Conservation (phyloP, 1,140 invertebrate species). For the Drosophila subobscura region DNA sequence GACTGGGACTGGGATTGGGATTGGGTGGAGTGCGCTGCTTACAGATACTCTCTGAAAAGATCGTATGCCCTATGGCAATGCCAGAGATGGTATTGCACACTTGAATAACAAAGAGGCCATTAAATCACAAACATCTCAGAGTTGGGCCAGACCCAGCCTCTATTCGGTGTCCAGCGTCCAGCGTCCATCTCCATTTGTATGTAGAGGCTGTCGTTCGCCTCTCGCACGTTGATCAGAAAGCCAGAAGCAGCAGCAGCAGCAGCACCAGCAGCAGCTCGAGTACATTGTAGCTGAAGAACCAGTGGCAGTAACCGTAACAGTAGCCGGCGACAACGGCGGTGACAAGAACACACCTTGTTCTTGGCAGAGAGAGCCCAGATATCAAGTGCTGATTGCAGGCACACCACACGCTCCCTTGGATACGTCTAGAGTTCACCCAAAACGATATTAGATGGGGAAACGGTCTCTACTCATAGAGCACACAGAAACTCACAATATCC, state of each 20-base stretch:
- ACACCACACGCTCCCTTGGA: neutral
- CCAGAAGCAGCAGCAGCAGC: conserved; percentile 8
- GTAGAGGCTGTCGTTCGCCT: neutral
- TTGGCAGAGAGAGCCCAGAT: conserved; percentile 11
- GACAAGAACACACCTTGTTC: conserved; percentile 42
- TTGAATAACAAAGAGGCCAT: conserved; percentile 66
- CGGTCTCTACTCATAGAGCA: conserved; percentile 40
- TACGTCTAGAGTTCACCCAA: conserved; percentile 21
- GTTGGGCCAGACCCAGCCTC: conserved; percentile 6
- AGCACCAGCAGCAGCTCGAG: neutral
- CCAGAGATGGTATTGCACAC: conserved; percentile 49
- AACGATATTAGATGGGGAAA: conserved; percentile 19
- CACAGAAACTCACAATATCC: conserved; percentile 26
- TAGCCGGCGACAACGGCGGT: conserved; percentile 40
- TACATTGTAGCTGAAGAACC: neutral
- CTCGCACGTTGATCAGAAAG: conserved; percentile 3
- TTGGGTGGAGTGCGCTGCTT: too few species aligned
- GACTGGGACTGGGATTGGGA: too few species aligned
- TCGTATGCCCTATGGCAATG: too few species aligned
- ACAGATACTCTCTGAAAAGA: too few species aligned
- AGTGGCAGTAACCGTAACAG: conserved; percentile 29
- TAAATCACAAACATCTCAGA: conserved; percentile 58
- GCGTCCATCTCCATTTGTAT: conserved; percentile 20
- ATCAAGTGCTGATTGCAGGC: conserved; percentile 29
- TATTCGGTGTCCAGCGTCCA: conserved; percentile 5